Base-by-base conservation (phyloP, 92 coral and sea anemone species). In the Phenganax subtilis region DNA sequence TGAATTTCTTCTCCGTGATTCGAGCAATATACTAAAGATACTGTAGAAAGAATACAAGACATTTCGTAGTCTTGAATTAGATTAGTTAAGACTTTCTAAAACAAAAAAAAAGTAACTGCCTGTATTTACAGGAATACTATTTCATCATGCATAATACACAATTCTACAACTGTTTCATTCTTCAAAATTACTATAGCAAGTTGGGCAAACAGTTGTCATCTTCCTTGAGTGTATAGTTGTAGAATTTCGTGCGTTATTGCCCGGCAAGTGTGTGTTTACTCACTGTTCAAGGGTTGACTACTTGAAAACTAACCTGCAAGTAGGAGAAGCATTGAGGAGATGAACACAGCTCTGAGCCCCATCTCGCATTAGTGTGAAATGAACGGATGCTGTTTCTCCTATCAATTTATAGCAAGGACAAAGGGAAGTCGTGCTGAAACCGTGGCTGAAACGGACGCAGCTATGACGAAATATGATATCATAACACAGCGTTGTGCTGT, bases 371-470 rank as follows among this genome's bases (percentile, higher is more conserved):
- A 29, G 61, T 53, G 55, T 14, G 28, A 20, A 4, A 29, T 59
- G 55, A 12, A 9, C 0, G 71, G 3, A 61, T 75, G 10, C 56
- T 65, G 53, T n/a, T 75, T 55, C 55, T 59, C n/a, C n/a, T 6
- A 51, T 12, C 47, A 6, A 51, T 31, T 12, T 71, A 10, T 12
- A 51, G 74, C 57, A 53, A 74, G 25, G 6, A 27, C 63, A 25
- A 25, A 27, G 29, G 80, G 80, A 75, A 75, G 66, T 75, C 27
- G 64, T 70, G 81, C 81, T 76, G 81, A 76, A 37, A 37, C 25
- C 25, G 25, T 20, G 25, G 25, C 25, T 20, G 25, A 20, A 76
- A 76, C 81, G 81, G 81, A 76, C 57, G 51, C n/a, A 1, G 6
- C 51, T 2, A 52, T 15, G 44, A 30, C 44, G 44, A 37, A 37